phyloP scores from a whole-genome alignment of 1,140 invertebrate genomes.

The Ruditapes philippinarum region DNA sequence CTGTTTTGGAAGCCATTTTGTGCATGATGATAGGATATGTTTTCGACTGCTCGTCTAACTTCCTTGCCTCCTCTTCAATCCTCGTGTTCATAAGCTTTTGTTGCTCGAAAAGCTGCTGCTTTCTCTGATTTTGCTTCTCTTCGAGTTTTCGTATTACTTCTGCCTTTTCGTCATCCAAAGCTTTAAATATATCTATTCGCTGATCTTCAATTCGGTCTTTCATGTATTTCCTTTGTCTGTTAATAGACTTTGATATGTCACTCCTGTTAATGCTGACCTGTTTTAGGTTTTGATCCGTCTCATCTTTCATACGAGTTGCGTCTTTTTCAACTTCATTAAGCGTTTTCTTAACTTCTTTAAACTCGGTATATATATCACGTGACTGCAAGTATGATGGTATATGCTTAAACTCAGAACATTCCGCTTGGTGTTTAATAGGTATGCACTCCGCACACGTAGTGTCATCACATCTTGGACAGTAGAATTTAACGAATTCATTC shows the following conservation, averaged over 20 bases:
- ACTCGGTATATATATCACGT: neutral
- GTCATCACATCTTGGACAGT: neutral
- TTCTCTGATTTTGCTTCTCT: neutral
- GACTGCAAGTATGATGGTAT: neutral
- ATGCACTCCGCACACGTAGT: neutral
- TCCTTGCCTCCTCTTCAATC: neutral
- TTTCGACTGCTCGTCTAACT: neutral
- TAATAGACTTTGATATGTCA: neutral
- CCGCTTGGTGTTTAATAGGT: neutral
- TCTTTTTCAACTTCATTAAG: neutral
- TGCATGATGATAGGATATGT: slow-evolving; percentile 4
- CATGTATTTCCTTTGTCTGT: neutral
- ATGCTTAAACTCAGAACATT: neutral
- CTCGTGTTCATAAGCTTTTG: neutral
- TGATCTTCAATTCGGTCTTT: neutral
- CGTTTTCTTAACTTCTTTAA: neutral
- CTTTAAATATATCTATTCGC: neutral
- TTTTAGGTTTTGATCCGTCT: neutral
- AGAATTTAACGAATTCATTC: neutral
- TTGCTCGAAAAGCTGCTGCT: neutral
- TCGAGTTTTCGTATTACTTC: slow-evolving; percentile 2
- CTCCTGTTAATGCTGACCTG: neutral
- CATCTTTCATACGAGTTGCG: neutral
- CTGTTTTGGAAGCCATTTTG: slow-evolving; percentile 3
- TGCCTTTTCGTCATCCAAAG: neutral